Percentiles rank a stretch among this genome's conserved stretches.
Conservation (phyloP, 2,888 invertebrate species). For the Drosophila mulleri region DNA sequence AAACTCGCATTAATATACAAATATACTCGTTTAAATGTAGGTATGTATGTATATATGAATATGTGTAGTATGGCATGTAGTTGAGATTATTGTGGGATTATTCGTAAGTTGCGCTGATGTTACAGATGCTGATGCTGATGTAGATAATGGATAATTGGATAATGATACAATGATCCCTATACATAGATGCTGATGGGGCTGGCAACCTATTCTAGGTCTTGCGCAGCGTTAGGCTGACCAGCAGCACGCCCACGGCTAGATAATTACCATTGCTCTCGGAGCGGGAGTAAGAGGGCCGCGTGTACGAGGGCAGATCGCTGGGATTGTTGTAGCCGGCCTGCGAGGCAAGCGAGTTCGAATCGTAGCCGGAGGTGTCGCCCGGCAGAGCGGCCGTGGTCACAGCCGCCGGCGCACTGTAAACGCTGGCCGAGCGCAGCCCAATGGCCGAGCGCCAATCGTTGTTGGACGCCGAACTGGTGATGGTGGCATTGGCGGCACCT, state of each 20-base stretch:
- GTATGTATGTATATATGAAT: conserved; percentile 22
- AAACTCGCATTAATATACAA: conserved; percentile 26
- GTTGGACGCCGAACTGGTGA: conserved; percentile 62
- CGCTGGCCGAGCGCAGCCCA: conserved; percentile 81
- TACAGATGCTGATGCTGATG: conserved; percentile 22
- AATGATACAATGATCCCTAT: conserved; percentile 30
- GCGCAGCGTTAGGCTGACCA: conserved; percentile 82
- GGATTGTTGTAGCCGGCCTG: conserved; percentile 79
- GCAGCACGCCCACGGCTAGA: conserved; percentile 82
- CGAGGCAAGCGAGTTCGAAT: conserved; percentile 79
- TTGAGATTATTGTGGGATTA: conserved; percentile 20
- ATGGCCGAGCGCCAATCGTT: conserved; percentile 75
- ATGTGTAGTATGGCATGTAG: conserved; percentile 8
- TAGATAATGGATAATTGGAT: conserved; percentile 42
- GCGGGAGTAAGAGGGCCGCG: conserved; percentile 82
- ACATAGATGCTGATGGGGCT: too few relatives aligned
- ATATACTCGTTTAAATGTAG: conserved; percentile 15
- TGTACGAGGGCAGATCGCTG: conserved; percentile 81
- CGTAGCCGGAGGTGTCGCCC: conserved; percentile 80
- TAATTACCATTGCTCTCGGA: conserved; percentile 85
- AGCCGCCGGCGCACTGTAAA: conserved; percentile 83
- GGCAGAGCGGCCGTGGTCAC: conserved; percentile 74
- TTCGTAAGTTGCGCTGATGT: conserved; percentile 27
- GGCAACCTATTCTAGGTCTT: conserved; percentile 56
- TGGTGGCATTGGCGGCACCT: conserved; percentile 47